Conservation (phyloP, 23 tunicate species). For the Diplosoma virens region DNA sequence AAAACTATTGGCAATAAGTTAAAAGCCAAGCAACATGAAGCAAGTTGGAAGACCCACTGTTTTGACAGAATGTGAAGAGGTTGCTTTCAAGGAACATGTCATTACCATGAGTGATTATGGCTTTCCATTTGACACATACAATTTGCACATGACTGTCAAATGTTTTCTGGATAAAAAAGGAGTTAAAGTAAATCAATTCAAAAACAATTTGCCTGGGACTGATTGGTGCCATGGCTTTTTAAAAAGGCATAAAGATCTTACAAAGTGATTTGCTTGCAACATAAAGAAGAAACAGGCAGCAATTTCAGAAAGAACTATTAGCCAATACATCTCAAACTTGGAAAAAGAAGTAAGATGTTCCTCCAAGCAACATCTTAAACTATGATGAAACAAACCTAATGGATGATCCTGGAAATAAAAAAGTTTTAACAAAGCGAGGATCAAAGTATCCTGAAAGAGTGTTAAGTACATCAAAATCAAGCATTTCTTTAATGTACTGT, state of each 20-base stretch:
- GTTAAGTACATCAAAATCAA: background rate
- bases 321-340: background rate
- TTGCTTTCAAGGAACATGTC: constrained; percentile 2
- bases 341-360: background rate
- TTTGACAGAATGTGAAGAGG: background rate
- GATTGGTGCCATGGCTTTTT: constrained; percentile 23
- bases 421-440: background rate
- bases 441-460: constrained; percentile 25
- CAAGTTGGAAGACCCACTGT: background rate
- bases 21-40: background rate
- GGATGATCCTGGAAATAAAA: constrained; percentile 34
- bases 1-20: background rate
- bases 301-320: background rate
- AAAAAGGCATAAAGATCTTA: background rate
- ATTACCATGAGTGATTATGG: constrained; percentile 14
- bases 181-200: background rate
- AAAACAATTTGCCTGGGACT: constrained; percentile 7
- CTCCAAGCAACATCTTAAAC: constrained; percentile 14
- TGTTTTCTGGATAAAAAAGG: background rate
- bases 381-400: background rate
- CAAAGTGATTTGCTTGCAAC: background rate
- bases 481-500: constrained; percentile 3
- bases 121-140: constrained; percentile 20
- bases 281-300: constrained; percentile 13
- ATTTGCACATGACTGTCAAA: background rate